phyloP scores from a whole-genome alignment of 1,140 invertebrate genomes.

The Eulimnadia texana region DNA sequence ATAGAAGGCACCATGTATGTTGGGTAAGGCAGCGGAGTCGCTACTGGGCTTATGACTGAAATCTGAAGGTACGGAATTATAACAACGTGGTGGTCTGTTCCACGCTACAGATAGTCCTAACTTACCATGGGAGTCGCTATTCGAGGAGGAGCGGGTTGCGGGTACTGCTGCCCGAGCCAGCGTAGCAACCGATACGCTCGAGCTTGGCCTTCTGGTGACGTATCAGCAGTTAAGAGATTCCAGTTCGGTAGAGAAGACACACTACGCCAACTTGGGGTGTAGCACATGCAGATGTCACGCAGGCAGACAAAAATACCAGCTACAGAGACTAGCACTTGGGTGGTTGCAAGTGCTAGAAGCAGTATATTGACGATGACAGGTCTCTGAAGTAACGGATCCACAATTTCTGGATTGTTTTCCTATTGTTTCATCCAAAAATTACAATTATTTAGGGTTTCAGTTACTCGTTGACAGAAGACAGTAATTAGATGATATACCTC shows the following conservation, averaged over 20 bases:
- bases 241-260: conserved; percentile 10
- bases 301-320: conserved; percentile 19
- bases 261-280: neutral
- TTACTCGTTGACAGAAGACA: neutral
- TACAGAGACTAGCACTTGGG: conserved; percentile 19
- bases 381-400: conserved; percentile 12
- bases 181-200: conserved; percentile 19
- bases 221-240: conserved; percentile 17
- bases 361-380: conserved; percentile 20
- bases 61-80: neutral
- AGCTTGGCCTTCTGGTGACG: conserved; percentile 17
- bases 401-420: neutral
- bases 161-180: conserved; percentile 19
- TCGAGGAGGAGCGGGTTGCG: neutral
- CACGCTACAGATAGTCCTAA: too few relatives aligned
- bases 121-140: neutral
- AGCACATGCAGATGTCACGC: conserved; percentile 20
- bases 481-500: neutral
- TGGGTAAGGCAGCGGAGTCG: neutral
- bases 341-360: conserved; percentile 17
- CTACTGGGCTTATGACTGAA: neutral
- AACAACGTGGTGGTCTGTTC: too few relatives aligned
- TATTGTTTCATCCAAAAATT: too few relatives aligned
- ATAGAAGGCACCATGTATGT: neutral
- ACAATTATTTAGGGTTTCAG: too few relatives aligned